Conservation (phyloP, 1,140 invertebrate species). For the Drosophila tsacasi region DNA sequence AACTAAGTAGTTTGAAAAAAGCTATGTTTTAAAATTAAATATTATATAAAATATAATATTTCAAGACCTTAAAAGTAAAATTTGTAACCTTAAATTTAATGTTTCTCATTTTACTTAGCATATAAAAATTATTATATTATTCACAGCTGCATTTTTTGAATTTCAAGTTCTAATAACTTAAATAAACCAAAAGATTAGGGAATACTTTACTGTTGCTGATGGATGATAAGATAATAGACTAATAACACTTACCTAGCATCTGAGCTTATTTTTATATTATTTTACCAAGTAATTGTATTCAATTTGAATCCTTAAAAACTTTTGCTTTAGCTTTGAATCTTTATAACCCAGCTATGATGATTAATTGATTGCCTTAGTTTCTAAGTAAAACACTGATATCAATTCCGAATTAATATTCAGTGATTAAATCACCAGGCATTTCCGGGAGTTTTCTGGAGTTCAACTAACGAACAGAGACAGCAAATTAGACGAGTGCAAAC, state of each 20-base stretch:
- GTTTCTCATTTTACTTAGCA: background rate
- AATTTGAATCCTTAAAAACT: background rate
- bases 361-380: background rate
- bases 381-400: background rate
- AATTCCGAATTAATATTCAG: constrained; percentile 4
- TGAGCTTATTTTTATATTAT: too few species aligned
- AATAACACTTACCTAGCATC: background rate
- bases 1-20: background rate
- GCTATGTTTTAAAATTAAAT: background rate
- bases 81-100: background rate
- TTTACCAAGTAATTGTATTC: background rate
- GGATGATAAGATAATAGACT: background rate
- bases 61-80: too few species aligned
- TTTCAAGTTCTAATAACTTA: background rate
- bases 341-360: background rate
- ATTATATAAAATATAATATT: too few species aligned
- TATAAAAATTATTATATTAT: background rate
- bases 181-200: background rate
- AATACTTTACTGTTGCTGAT: background rate
- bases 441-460: background rate
- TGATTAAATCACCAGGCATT: constrained; percentile 10
- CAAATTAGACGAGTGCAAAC: background rate
- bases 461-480: background rate
- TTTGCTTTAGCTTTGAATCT: background rate
- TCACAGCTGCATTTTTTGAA: too few species aligned